These are phyloP conservation scores for Zosterops borbonicus DNA, from an alignment of 2,113 vertebrate species.

Conservation along the genomic window DNA sequence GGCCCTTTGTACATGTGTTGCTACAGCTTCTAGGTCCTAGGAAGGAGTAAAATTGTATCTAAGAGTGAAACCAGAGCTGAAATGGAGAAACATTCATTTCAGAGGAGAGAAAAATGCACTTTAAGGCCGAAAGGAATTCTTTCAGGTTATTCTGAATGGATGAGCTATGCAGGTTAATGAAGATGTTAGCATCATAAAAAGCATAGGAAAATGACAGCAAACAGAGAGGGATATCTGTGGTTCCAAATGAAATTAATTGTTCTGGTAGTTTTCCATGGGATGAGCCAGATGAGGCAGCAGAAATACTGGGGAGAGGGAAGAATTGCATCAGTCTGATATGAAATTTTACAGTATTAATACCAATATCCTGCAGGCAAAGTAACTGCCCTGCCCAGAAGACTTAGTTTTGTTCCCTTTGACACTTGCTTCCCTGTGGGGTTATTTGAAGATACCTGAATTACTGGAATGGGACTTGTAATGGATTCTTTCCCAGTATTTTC, in stretches of 20 bases:
- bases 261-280: neutral
- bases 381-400: neutral
- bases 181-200: neutral
- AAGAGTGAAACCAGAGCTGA: neutral
- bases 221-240: neutral
- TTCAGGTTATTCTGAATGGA: neutral
- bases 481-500: slow-evolving; percentile 82
- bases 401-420: neutral
- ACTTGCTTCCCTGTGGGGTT: neutral
- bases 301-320: neutral
- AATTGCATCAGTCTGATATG: neutral
- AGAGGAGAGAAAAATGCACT: neutral
- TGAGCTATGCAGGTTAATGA: neutral
- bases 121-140: neutral
- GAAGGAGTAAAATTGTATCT: neutral
- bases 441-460: slow-evolving; percentile 75
- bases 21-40: neutral
- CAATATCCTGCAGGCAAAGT: neutral
- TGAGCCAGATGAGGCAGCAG: neutral
- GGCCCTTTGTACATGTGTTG: neutral
- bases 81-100: neutral
- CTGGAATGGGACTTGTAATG: slow-evolving; percentile 63
- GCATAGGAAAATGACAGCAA: neutral
- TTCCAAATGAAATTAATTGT: neutral
- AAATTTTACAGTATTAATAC: neutral